Evolutionary conservation across 2,888 invertebrate genomes (phyloP).

Genomic region (Druceiella hillmani): DNA sequence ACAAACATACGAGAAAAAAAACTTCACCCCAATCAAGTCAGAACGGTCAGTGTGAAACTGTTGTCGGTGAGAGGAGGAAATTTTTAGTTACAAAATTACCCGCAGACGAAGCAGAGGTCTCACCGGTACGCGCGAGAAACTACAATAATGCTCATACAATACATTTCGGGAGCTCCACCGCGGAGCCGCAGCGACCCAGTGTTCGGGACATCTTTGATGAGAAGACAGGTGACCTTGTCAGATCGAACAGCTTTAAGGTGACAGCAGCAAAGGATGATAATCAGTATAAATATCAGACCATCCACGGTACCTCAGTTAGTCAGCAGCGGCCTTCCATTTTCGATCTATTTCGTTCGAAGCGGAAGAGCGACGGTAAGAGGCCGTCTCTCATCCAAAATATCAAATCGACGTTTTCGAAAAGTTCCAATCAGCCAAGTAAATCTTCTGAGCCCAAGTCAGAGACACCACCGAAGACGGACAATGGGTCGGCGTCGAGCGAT

Average conservation of each 20-base stretch:
- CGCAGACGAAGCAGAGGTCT: conserved; percentile 34
- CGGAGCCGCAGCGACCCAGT: conserved; percentile 44
- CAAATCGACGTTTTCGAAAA: conserved; percentile 17
- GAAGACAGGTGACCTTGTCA: too few relatives aligned
- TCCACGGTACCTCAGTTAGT: conserved; percentile 46
- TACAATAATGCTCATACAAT: conserved; percentile 46
- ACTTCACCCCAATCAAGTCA: conserved; percentile 33
- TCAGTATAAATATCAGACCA: conserved; percentile 48
- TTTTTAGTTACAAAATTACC: conserved; percentile 44
- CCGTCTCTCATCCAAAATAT: conserved; percentile 34
- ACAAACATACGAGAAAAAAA: conserved; percentile 39
- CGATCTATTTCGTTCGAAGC: conserved; percentile 46
- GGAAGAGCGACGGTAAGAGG: conserved; percentile 47
- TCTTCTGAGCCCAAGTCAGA: too few relatives aligned
- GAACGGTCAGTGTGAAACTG: conserved; percentile 40
- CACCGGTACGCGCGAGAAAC: conserved; percentile 32
- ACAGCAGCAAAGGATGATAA: too few relatives aligned
- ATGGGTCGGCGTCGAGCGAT: too few relatives aligned
- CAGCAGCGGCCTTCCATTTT: conserved; percentile 48
- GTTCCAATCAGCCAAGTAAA: conserved; percentile 29
- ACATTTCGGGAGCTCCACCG: conserved; percentile 46
- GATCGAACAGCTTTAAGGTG: too few relatives aligned
- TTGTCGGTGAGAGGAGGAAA: conserved; percentile 42
- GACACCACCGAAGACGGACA: too few relatives aligned
- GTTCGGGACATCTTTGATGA: conserved; percentile 46